phyloP scores from a whole-genome alignment of 2,113 vertebrate genomes.

The Ptyas mucosa region DNA sequence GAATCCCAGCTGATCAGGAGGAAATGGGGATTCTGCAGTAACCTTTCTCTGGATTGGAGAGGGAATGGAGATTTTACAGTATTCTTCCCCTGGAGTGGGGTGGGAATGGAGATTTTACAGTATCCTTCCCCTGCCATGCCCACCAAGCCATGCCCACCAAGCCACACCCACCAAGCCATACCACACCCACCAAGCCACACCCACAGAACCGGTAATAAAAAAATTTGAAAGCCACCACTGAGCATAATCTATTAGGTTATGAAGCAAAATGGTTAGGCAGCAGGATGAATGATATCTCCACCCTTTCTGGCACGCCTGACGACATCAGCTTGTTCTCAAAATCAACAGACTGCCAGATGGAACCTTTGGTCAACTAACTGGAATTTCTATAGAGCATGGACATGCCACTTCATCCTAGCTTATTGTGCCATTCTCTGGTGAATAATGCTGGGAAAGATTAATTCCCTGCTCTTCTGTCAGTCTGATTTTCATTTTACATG shows the following conservation, averaged over 20 bases:
- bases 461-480: not conserved
- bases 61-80: too few relatives aligned
- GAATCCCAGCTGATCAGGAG: too few relatives aligned
- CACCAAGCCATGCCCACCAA: too few relatives aligned
- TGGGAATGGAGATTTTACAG: too few relatives aligned
- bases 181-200: too few relatives aligned
- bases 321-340: not conserved
- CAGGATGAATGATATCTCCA: not conserved
- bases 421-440: not conserved
- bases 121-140: too few relatives aligned
- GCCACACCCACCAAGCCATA: too few relatives aligned
- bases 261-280: not conserved
- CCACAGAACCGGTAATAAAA: too few relatives aligned
- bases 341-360: not conserved
- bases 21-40: too few relatives aligned
- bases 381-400: not conserved
- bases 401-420: not conserved
- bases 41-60: too few relatives aligned
- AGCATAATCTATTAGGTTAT: not conserved
- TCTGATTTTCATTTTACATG: not conserved
- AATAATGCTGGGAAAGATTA: not conserved
- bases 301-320: not conserved
- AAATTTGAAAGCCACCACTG: too few relatives aligned
- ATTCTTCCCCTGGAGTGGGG: too few relatives aligned
- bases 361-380: not conserved